Percentiles rank a stretch among this genome's conserved stretches.
Conservation (phyloP, 2,888 invertebrate species). For the Sarcophaga variegata region DNA sequence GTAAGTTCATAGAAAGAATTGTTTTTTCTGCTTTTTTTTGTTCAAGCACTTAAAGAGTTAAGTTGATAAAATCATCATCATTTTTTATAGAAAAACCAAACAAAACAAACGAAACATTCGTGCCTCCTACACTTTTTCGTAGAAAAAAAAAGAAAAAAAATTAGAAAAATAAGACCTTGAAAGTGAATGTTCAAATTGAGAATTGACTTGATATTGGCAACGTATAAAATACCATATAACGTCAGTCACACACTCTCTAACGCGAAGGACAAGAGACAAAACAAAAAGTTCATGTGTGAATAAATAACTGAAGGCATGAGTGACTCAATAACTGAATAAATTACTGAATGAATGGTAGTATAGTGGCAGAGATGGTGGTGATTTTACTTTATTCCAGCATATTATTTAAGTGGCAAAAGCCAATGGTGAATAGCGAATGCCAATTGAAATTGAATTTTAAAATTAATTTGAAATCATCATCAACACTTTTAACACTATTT, state of each 20-base stretch:
- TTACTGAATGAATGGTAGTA: too few relatives aligned
- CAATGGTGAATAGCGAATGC: slow-evolving; percentile 24
- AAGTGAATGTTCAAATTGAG: slow-evolving; percentile 43
- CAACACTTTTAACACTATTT: slow-evolving; percentile 57
- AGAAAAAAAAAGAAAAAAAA: background rate
- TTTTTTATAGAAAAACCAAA: slow-evolving; percentile 52
- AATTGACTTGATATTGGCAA: slow-evolving; percentile 65
- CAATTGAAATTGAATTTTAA: slow-evolving; percentile 61
- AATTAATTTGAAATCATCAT: slow-evolving; percentile 66
- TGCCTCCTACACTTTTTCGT: slow-evolving; percentile 5
- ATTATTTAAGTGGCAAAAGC: slow-evolving; percentile 45
- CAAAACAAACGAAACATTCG: slow-evolving; percentile 25
- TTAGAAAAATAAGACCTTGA: slow-evolving; percentile 35
- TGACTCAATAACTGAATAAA: too few relatives aligned
- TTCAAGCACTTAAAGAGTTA: slow-evolving; percentile 63
- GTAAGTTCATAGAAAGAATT: slow-evolving; percentile 27
- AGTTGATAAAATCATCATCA: slow-evolving; percentile 64
- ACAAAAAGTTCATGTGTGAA: background rate
- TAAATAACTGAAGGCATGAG: too few relatives aligned
- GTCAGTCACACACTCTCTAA: slow-evolving; percentile 8
- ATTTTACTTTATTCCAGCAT: slow-evolving; percentile 33
- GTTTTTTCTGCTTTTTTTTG: slow-evolving; percentile 24
- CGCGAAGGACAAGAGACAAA: background rate
- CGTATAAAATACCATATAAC: slow-evolving; percentile 21
- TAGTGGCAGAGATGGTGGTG: background rate